A percentile compares a stretch with the other conserved stretches of the same genome.
Evolutionary conservation across 2,888 invertebrate species (phyloP).

Genomic region (Nebria salina): DNA sequence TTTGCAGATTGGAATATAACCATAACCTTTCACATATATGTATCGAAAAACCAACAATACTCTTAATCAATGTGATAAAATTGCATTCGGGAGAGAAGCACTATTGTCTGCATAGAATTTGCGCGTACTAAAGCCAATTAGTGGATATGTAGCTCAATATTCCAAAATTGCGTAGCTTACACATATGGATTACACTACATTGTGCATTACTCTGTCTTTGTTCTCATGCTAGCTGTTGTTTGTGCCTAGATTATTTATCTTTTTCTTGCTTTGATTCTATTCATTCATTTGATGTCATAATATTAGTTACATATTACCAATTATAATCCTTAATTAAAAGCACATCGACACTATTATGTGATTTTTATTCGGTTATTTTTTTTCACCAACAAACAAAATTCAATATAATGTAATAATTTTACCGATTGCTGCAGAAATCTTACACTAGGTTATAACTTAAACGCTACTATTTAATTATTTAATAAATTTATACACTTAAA

Average conservation of each 20-base stretch:
- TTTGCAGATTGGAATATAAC: neutral
- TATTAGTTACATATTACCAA: no score
- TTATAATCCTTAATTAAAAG: no score
- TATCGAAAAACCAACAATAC: neutral
- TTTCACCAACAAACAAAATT: no score
- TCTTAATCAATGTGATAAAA: neutral
- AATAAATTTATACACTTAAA: no score
- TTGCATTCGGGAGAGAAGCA: neutral
- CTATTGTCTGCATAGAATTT: neutral
- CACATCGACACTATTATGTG: no score
- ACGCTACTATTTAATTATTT: no score
- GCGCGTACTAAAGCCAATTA: neutral
- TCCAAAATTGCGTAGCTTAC: neutral
- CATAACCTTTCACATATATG: neutral
- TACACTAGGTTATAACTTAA: no score
- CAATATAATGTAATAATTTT: no score
- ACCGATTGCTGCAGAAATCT: no score
- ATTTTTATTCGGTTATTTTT: no score
- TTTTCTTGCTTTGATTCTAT: neutral
- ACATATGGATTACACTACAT: neutral
- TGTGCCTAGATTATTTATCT: neutral
- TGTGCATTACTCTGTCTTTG: neutral
- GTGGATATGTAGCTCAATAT: neutral
- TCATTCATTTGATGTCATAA: neutral
- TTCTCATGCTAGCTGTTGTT: neutral